Evolutionary conservation across 1,140 invertebrate species (phyloP), one percentile per base, ranked within the genome.

Genomic region (Conus ventricosus): DNA sequence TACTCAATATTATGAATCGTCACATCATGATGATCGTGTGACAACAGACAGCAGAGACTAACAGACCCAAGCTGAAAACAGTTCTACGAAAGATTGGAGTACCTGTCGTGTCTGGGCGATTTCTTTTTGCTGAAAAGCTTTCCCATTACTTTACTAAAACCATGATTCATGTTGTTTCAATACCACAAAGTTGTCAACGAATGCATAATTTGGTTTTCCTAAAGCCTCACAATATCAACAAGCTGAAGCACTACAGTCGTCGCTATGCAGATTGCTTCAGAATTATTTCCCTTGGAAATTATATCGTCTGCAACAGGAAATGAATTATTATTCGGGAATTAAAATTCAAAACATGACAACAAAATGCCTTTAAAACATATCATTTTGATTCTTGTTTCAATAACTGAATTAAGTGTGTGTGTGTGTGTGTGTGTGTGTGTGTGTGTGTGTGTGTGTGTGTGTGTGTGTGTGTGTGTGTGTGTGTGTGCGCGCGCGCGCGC

Each of bases 111-210:
- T 84, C 81, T 88, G 13, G 80, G 63, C 6, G 87, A 53, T 63
- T 75, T 88, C 78, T 60, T 60, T 76, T 88, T 88, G n/a, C 87
- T 88, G 25, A 88, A 75, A 5, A 88, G 81, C 67, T 88, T 88
- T 88, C 87, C 87, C 87, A 88, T 88, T 55, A 84, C 81, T 78
- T 20, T 10, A n/a, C 75, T 67, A 20, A 55, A 78, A 57, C 11
- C 23, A 39, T n/a, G n/a, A n/a, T 10, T 55, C 57, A 27, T 51
- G n/a, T 17, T 78, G 20, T 15, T 51, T 75, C 53, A 78, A 5
- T 55, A 11, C 54, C 57, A 13, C 7, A 5, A 84, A n/a, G 63
- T 63, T 20, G 57, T 84, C 55, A 60, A 11, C 23, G 23, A 54
- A 25, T 39, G 82, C 82, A 84, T 63, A 60, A 63, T 84, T 81